Evolutionary conservation across 1,140 invertebrate genomes (phyloP), one percentile per base, ranked within the genome.

Genomic region (Papilio helenus): DNA sequence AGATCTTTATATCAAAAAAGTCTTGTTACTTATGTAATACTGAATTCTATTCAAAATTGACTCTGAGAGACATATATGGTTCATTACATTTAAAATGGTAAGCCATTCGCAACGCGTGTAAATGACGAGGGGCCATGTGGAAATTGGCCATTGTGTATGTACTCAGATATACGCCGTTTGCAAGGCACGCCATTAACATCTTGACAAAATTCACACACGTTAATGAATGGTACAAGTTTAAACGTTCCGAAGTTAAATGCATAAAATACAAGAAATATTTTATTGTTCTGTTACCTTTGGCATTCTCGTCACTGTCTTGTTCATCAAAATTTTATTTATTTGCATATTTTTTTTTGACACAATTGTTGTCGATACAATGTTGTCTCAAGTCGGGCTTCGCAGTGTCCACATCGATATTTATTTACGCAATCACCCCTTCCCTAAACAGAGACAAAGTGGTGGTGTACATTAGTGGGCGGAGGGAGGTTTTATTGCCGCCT

Each of bases 401-500:
- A 81, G 79, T 86, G 88, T 89, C 89, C 88, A 83, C 92, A 93
- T 93, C 93, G 92, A 94, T 93, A 92, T 88, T 90, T 92, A 92
- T 94, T 93, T 90, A 90, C 88, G 82, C 87, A 89, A 90, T 88
- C 88, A 90, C 88, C 90, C 90, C 91, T 86, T 87, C 91, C 89
- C 88, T 85, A 88, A 87, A 86, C 85, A 85, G 87, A 92, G 89
- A 92, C 93, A 93, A 91, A 92, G 89, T 90, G 91, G 85, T 84
- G 87, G 92, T 93, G 87, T 89, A 93, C 93, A 93, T 92, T 92
- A 93, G 89, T 82, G 91, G 92, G 92, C 79, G 89, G 85, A 83
- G 90, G 91, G 92, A 86, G 92, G 78, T 93, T 94, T 94, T 94
- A 94, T 93, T 93, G 92, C 93, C 92, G 74, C 92, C 92, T 89